These are phyloP conservation scores for Podiceps cristatus DNA, from an alignment of 2,113 vertebrate genomes.

Conservation along the genomic window DNA sequence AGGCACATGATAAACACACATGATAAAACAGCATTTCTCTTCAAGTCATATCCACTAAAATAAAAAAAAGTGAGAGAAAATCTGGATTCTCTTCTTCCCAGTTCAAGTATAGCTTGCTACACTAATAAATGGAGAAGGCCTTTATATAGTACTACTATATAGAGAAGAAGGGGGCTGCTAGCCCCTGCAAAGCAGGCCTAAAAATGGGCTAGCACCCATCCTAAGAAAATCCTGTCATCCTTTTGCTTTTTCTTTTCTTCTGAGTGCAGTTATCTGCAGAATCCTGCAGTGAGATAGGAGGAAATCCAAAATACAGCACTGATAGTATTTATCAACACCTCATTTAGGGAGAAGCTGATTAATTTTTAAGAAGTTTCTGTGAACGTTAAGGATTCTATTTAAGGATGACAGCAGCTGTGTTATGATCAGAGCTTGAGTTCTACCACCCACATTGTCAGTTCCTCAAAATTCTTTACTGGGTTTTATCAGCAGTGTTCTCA, in stretches of 20 bases:
- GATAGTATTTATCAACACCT: slow-evolving; percentile 33
- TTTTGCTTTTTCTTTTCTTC: not conserved
- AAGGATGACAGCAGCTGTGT: slow-evolving; percentile 31
- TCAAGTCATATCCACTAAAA: not conserved
- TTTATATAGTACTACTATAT: not conserved
- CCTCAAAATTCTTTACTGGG: not conserved
- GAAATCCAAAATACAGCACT: not conserved
- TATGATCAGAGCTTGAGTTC: slow-evolving; percentile 27
- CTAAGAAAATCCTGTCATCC: too few relatives aligned
- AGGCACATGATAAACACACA: not conserved
- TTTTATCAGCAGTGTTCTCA: slow-evolving; percentile 22
- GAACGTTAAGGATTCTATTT: not conserved
- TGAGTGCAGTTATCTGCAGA: not conserved
- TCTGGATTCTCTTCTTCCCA: not conserved
- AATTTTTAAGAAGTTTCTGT: slow-evolving; percentile 11
- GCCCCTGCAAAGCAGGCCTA: not conserved
- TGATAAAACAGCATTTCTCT: not conserved
- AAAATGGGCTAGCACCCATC: not conserved
- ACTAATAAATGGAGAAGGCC: not conserved
- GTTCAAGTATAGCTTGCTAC: not conserved
- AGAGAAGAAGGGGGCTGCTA: not conserved
- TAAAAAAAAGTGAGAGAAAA: not conserved
- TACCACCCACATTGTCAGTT: slow-evolving; percentile 13
- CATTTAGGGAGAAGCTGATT: slow-evolving; percentile 21
- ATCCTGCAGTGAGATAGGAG: not conserved